Conservation (phyloP, 2,888 invertebrate species). For the Brachynemurus nebulosus region DNA sequence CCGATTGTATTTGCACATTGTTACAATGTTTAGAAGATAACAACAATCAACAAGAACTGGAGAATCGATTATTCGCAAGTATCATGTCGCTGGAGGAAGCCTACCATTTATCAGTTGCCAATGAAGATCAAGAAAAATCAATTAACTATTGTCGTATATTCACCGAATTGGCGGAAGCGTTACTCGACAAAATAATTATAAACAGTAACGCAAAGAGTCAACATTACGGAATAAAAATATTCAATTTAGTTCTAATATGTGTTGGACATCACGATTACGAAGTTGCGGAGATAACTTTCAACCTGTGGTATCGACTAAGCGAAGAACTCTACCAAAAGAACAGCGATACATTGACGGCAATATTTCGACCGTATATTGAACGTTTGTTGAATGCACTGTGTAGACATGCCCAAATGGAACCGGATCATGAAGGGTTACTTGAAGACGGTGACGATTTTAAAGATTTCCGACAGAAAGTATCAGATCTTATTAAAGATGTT, state of each 20-base stretch:
- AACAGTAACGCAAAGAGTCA: slow-evolving; percentile 43
- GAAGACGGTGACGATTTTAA: slow-evolving; percentile 75
- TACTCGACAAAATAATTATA: slow-evolving; percentile 67
- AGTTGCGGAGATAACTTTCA: slow-evolving; percentile 86
- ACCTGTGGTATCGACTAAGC: slow-evolving; percentile 91
- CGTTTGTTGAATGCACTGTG: slow-evolving; percentile 79
- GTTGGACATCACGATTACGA: slow-evolving; percentile 97
- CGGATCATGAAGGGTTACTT: slow-evolving; percentile 78
- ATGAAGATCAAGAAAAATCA: slow-evolving; percentile 88
- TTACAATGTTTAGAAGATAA: slow-evolving; percentile 69
- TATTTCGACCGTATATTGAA: slow-evolving; percentile 84
- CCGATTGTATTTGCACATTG: slow-evolving; percentile 79
- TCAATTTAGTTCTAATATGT: slow-evolving; percentile 82
- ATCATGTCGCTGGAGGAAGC: slow-evolving; percentile 68
- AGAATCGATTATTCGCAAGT: slow-evolving; percentile 67
- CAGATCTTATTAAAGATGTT: slow-evolving; percentile 90
- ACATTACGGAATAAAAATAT: slow-evolving; percentile 67
- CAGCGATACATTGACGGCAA: slow-evolving; percentile 59
- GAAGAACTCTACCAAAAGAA: slow-evolving; percentile 86
- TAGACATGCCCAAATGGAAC: slow-evolving; percentile 90
- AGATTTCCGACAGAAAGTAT: slow-evolving; percentile 71
- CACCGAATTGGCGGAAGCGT: slow-evolving; percentile 85
- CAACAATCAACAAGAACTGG: slow-evolving; percentile 57
- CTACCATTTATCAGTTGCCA: slow-evolving; percentile 82
- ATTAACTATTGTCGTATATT: slow-evolving; percentile 90